These are phyloP conservation scores for Sinocyclocheilus rhinocerous DNA, from an alignment of 2,113 vertebrate genomes.

Conservation along the genomic window DNA sequence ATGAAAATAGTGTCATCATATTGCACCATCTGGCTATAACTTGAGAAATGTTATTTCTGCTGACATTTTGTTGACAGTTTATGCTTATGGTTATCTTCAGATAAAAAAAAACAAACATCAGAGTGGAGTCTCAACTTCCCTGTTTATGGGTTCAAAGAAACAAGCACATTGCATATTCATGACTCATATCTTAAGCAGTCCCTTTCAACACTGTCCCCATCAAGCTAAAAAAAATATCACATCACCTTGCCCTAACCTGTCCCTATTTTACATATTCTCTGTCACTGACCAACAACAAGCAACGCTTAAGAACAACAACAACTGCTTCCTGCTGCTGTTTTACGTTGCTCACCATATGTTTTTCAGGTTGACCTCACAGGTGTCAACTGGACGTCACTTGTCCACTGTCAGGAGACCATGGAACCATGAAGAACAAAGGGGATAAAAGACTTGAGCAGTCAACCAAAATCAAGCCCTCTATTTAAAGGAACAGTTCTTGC, in stretches of 20 bases:
- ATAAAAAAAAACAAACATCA: neutral
- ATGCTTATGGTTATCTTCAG: neutral
- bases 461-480: neutral
- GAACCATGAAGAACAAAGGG: slow-evolving; percentile 33
- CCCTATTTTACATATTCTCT: slow-evolving; percentile 36
- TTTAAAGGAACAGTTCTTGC: neutral
- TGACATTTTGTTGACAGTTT: neutral
- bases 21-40: neutral
- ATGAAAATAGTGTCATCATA: neutral
- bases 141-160: slow-evolving; percentile 24
- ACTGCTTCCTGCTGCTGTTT: slow-evolving; percentile 25
- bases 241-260: slow-evolving; percentile 33
- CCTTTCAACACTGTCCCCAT: slow-evolving; percentile 12
- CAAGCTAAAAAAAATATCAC: neutral
- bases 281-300: slow-evolving; percentile 40
- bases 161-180: slow-evolving; percentile 32
- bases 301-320: slow-evolving; percentile 34
- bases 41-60: neutral
- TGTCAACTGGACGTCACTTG: slow-evolving; percentile 4
- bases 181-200: slow-evolving; percentile 21
- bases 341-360: slow-evolving; percentile 32
- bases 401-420: slow-evolving; percentile 26
- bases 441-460: neutral
- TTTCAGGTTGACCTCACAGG: slow-evolving; percentile 27
- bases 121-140: neutral